A percentile compares a stretch with the other conserved stretches of the same genome.
These are phyloP conservation scores for Drosophila simulans DNA, from an alignment of 1,140 invertebrate species.

Conservation along the genomic window DNA sequence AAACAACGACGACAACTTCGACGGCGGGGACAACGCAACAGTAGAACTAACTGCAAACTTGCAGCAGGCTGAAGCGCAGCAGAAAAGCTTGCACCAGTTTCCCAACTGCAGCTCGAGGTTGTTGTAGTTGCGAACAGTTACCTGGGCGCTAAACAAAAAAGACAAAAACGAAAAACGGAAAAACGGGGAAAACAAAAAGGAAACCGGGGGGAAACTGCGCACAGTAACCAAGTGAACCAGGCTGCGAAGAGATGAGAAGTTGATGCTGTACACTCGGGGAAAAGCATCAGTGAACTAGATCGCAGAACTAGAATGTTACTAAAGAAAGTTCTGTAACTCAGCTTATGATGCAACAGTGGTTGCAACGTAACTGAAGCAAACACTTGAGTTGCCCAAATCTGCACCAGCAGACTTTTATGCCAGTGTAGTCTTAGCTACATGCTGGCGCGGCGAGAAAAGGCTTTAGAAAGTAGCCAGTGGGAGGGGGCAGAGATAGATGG, in stretches of 20 bases:
- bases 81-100: conserved; percentile 76
- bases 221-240: conserved; percentile 61
- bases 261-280: conserved; percentile 5
- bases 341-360: not conserved
- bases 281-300: not conserved
- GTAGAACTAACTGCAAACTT: conserved; percentile 80
- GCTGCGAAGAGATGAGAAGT: conserved; percentile 31
- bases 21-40: conserved; percentile 62
- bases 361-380: not conserved
- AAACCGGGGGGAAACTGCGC: conserved; percentile 27
- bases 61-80: conserved; percentile 46
- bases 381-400: not conserved
- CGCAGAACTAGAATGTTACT: not conserved
- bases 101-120: conserved; percentile 49
- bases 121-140: conserved; percentile 60
- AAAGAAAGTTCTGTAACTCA: not conserved
- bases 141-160: conserved; percentile 76
- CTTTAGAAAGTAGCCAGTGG: conserved; percentile 78
- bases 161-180: conserved; percentile 12
- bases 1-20: conserved; percentile 44
- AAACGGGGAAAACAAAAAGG: conserved; percentile 31
- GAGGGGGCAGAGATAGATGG: conserved; percentile 40
- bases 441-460: conserved; percentile 19
- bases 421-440: conserved; percentile 11
- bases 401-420: not conserved